Conservation (phyloP, 2,888 invertebrate species). For the Deilephila porcellus region DNA sequence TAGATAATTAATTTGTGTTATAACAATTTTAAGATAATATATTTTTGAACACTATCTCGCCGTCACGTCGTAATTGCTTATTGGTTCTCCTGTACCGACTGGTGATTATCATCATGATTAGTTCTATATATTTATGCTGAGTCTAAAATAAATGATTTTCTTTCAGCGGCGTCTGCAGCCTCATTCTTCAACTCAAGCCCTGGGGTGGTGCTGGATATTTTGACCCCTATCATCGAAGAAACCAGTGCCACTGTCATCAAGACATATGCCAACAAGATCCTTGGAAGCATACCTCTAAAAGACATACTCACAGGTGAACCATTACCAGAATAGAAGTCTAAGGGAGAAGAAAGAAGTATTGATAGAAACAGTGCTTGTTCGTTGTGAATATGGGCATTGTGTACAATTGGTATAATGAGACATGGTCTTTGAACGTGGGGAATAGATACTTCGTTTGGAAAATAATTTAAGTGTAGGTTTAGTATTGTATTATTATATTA, state of each 20-base stretch:
- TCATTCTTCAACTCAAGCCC: slow-evolving; percentile 89
- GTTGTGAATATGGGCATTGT: neutral
- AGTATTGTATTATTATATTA: no score
- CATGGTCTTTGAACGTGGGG: neutral
- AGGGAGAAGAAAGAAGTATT: neutral
- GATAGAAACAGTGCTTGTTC: neutral
- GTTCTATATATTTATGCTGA: no score
- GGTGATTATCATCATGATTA: no score
- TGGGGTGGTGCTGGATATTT: slow-evolving; percentile 86
- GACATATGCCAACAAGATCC: slow-evolving; percentile 84
- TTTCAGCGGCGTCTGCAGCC: slow-evolving; percentile 87
- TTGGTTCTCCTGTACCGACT: no score
- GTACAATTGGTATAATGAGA: slow-evolving; percentile 3
- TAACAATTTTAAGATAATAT: no score
- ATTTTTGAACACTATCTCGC: no score
- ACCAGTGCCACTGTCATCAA: slow-evolving; percentile 86
- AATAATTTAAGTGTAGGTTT: neutral
- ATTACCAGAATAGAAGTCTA: neutral
- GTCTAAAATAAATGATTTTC: neutral
- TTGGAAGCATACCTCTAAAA: slow-evolving; percentile 84
- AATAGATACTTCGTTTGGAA: neutral
- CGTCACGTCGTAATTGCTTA: no score
- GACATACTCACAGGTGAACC: slow-evolving; percentile 80
- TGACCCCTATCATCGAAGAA: slow-evolving; percentile 89
- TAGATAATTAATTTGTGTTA: no score